Conservation (phyloP, 2,888 invertebrate species). For the Drosophila percnosoma region DNA sequence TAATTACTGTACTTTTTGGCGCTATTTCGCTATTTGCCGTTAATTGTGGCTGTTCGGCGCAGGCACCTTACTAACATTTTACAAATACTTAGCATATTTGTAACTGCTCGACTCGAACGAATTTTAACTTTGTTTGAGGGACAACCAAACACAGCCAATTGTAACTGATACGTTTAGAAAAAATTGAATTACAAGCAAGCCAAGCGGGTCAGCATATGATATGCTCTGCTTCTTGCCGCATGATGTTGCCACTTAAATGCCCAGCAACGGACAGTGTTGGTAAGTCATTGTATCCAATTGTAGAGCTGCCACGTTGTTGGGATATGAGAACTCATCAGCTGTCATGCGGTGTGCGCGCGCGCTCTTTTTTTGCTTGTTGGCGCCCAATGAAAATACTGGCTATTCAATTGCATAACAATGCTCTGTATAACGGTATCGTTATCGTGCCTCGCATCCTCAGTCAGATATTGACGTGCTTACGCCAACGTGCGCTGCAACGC, state of each 20-base stretch:
- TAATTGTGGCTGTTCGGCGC: neutral
- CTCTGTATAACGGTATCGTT: slow-evolving; percentile 73
- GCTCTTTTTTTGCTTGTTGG: slow-evolving; percentile 50
- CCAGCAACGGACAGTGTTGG: slow-evolving; percentile 24
- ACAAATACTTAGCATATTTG: slow-evolving; percentile 12
- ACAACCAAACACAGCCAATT: neutral
- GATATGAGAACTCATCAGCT: slow-evolving; percentile 51
- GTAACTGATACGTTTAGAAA: slow-evolving; percentile 31
- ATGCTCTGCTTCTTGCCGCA: slow-evolving; percentile 5
- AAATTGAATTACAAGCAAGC: slow-evolving; percentile 66
- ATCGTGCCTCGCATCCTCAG: slow-evolving; percentile 60
- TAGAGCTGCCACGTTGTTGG: slow-evolving; percentile 3
- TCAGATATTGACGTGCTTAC: slow-evolving; percentile 76
- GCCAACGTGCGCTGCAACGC: slow-evolving; percentile 54
- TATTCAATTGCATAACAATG: slow-evolving; percentile 75
- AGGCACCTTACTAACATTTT: slow-evolving; percentile 10
- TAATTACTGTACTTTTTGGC: slow-evolving; percentile 53
- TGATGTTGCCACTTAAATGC: slow-evolving; percentile 35
- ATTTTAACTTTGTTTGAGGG: neutral
- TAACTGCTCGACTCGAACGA: neutral
- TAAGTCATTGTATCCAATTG: neutral
- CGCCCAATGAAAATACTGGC: slow-evolving; percentile 67
- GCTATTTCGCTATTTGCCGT: slow-evolving; percentile 37
- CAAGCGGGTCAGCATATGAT: slow-evolving; percentile 69
- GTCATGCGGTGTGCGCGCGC: slow-evolving; percentile 54